These are phyloP conservation scores for Rotaria sp. DNA, from an alignment of 2,888 invertebrate genomes.

Conservation along the genomic window DNA sequence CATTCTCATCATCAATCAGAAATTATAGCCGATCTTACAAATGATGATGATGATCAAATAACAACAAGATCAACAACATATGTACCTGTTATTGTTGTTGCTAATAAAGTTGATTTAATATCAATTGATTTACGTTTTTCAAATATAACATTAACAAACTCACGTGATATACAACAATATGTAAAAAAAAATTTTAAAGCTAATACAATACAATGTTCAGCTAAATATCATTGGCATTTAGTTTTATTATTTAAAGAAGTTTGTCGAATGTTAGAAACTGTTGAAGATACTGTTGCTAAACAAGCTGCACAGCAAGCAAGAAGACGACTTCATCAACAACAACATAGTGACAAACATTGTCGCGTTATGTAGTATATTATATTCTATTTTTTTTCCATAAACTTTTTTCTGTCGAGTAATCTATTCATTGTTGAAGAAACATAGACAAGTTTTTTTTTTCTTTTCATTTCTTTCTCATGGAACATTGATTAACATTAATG, in stretches of 20 bases:
- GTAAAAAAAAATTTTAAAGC: neutral
- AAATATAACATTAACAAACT: neutral
- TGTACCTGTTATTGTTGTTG: neutral
- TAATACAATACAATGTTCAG: conserved; percentile 73
- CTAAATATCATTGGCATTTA: conserved; percentile 82
- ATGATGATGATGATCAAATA: neutral
- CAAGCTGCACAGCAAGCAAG: neutral
- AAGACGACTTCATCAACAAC: neutral
- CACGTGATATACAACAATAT: conserved; percentile 5
- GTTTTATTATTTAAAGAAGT: conserved; percentile 75
- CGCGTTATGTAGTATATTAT: neutral
- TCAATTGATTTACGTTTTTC: neutral
- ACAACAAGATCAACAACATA: neutral
- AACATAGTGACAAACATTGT: neutral
- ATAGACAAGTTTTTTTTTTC: neutral
- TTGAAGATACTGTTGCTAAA: conserved; percentile 8
- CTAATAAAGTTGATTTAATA: neutral
- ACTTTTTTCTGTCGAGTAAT: too few relatives aligned
- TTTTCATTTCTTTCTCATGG: neutral
- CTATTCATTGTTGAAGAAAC: neutral
- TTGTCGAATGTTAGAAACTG: conserved; percentile 22
- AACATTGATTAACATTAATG: neutral
- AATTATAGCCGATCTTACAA: neutral
- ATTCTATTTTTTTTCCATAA: neutral
- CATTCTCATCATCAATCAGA: neutral